phyloP scores from a whole-genome alignment of 30 jellyfish, hydroid and myxozoan species.

The Aurelia sp. region DNA sequence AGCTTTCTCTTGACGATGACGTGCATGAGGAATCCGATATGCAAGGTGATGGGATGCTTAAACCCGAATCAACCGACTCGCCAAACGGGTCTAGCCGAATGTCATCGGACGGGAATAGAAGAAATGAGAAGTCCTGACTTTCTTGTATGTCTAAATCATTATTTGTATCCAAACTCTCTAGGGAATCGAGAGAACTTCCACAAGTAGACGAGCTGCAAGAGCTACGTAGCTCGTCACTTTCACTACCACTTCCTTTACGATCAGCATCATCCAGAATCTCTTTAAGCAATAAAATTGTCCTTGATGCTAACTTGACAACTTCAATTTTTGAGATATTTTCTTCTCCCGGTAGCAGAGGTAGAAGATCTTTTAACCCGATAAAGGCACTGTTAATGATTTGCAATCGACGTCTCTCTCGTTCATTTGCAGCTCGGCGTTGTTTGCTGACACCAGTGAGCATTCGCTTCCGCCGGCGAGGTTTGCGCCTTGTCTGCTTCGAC shows the following conservation, averaged over 20 bases:
- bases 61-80: conserved; percentile 71
- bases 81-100: conserved; percentile 59
- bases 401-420: conserved; percentile 84
- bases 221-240: conserved; percentile 59
- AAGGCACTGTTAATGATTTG: conserved; percentile 85
- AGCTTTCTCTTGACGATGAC: conserved; percentile 59
- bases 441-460: conserved; percentile 94
- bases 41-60: conserved; percentile 77
- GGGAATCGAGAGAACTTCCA: conserved; percentile 50
- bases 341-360: conserved; percentile 86
- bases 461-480: conserved; percentile 85
- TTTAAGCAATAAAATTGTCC: conserved; percentile 67
- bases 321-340: conserved; percentile 90
- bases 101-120: conserved; percentile 78
- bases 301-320: conserved; percentile 84
- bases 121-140: conserved; percentile 65
- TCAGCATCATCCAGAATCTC: conserved; percentile 62
- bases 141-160: conserved; percentile 34
- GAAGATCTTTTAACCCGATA: conserved; percentile 70
- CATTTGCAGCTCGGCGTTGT: conserved; percentile 95
- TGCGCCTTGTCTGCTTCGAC: conserved; percentile 59
- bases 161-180: conserved; percentile 52
- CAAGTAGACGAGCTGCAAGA: conserved; percentile 59
- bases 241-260: conserved; percentile 29
- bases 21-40: conserved; percentile 73